Percentiles rank a stretch among this genome's conserved stretches.
Conservation (phyloP, 1,140 invertebrate species). For the Globodera rostochiensis region DNA sequence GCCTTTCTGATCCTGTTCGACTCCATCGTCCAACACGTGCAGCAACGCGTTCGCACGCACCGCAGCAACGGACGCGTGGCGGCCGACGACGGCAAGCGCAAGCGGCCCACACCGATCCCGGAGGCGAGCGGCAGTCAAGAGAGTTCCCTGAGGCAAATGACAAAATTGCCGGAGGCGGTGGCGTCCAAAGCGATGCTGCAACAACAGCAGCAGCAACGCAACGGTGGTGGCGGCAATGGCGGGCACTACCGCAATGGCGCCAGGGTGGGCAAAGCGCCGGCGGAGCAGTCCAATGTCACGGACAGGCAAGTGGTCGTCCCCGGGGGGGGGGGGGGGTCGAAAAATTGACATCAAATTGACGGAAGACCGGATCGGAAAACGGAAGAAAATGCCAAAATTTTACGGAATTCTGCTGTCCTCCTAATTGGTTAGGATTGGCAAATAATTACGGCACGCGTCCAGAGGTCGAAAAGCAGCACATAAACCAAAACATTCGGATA, state of each 20-base stretch:
- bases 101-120: background rate
- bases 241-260: background rate
- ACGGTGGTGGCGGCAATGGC: background rate
- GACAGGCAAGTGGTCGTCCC: background rate
- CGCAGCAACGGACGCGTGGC: background rate
- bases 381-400: too few relatives aligned
- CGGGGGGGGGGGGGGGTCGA: background rate
- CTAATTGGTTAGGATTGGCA: too few relatives aligned
- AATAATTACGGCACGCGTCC: too few relatives aligned
- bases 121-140: conserved; percentile 24
- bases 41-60: background rate
- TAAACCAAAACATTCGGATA: too few relatives aligned
- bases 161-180: background rate
- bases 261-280: background rate
- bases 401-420: too few relatives aligned
- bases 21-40: conserved; percentile 34
- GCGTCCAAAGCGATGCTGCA: background rate
- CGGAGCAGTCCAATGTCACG: background rate
- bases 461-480: too few relatives aligned
- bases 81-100: background rate
- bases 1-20: conserved; percentile 60
- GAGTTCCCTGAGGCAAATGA: conserved; percentile 7
- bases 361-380: background rate
- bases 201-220: background rate
- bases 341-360: conserved; percentile 1